Evolutionary conservation across 2,888 invertebrate species (phyloP).

Genomic region (Lasioglossum figueresi): DNA sequence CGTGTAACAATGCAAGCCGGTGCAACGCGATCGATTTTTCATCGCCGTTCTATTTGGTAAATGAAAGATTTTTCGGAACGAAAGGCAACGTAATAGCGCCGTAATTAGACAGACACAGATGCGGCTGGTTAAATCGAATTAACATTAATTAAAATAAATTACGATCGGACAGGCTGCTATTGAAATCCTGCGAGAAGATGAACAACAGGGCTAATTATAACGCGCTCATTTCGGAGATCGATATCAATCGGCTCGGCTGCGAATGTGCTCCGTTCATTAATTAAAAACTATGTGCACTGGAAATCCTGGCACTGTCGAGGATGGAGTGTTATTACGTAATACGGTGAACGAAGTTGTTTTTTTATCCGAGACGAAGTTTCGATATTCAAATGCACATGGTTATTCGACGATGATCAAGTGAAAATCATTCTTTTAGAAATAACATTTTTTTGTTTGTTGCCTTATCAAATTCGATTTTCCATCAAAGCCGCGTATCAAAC

Average conservation of each 20-base stretch:
- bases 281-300: background rate
- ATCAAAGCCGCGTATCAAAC: background rate
- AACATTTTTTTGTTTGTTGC: background rate
- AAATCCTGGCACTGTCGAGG: background rate
- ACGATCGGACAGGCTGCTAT: background rate
- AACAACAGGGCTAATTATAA: background rate
- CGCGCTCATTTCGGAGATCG: background rate
- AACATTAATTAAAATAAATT: constrained; percentile 24
- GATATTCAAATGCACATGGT: background rate
- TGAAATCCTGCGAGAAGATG: background rate
- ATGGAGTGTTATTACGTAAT: background rate
- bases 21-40: background rate
- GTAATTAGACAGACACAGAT: constrained; percentile 16
- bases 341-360: background rate
- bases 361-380: background rate
- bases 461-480: background rate
- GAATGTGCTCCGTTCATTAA: background rate
- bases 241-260: background rate
- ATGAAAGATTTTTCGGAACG: background rate
- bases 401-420: background rate
- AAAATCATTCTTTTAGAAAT: background rate
- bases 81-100: background rate
- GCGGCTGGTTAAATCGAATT: background rate
- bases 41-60: background rate
- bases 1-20: background rate